Evolutionary conservation across 2,797 vertebrate genomes (phyloP).

Genomic region (Caiman crocodilus): DNA sequence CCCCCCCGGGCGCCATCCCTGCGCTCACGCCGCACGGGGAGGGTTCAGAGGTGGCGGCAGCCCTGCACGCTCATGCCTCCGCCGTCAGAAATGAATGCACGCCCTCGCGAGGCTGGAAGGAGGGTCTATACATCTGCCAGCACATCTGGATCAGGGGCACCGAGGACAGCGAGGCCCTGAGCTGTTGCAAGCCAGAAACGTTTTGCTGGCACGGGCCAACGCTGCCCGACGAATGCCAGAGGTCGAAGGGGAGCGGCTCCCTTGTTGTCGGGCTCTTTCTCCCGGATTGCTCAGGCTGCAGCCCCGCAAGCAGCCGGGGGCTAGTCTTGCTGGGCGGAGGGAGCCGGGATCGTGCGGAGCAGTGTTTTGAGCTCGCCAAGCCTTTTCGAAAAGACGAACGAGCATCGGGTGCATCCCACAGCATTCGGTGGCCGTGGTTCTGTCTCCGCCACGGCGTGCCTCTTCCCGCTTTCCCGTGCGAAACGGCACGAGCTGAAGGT

Average conservation of each 20-base stretch:
- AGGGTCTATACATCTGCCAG: not conserved
- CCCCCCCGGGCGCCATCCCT: conserved; percentile 5
- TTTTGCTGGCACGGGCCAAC: conserved; percentile 13
- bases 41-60: no score
- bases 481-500: not conserved
- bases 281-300: not conserved
- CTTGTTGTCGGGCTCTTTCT: not conserved
- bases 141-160: not conserved
- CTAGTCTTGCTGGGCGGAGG: not conserved
- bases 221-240: conserved; percentile 44
- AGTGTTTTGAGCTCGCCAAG: not conserved
- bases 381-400: no score
- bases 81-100: not conserved
- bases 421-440: no score
- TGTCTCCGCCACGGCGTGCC: no score
- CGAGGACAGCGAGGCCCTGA: not conserved
- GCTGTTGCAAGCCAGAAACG: conserved; percentile 31
- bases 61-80: not conserved
- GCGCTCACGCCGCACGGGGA: not conserved
- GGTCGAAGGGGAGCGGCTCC: conserved; percentile 1
- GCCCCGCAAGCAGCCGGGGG: not conserved
- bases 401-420: no score
- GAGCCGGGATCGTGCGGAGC: not conserved
- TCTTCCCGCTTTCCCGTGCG: no score
- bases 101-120: not conserved